Evolutionary conservation across 2,888 invertebrate species (phyloP), one percentile per base, ranked within the genome.

Genomic region (Dendrolimus houi): DNA sequence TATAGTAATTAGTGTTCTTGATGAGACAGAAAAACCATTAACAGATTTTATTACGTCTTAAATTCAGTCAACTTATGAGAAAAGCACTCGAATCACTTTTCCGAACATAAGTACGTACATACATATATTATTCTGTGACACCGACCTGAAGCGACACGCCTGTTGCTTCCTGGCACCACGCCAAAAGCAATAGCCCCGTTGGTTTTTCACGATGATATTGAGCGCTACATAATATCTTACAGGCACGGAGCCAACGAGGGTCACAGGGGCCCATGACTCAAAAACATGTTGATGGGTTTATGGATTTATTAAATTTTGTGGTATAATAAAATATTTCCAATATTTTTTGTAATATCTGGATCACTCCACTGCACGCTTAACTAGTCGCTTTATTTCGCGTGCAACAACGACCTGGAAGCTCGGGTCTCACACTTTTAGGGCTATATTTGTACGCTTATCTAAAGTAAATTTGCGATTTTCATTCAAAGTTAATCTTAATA

Each of bases 111-210:
- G 47, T 47, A 47, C 10, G 47, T 47, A 47, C 47, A 47, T 47
- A 47, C 47, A 47, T 47, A 47, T 12, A 12, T 47, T 47, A 47
- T 47, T 47, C 47, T 47, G 47, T 47, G 47, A 47, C 47, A 47
- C 47, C 47, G 47, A 69, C 62, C 56, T 63, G 59, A 67, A 65
- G 64, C 65, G 61, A 57, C 56, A 57, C 66, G 83, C 84, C 83
- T 84, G 84, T 84, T 83, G 84, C 83, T 74, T 53, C 41, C 65
- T 84, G 84, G 84, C 76, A 0, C 1, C 1, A 40, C 55, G 81
- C 83, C 84, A 83, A 63, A n/a, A 47, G 12, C 47, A 47, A 47
- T 47, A 47, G 47, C 47, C 47, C 47, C 47, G 47, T 47, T 47
- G 47, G 47, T 47, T 47, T 47, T 47, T 47, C 47, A 47, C 47